A percentile compares a stretch with the other conserved stretches of the same genome.
Conservation (phyloP, 2,888 invertebrate species). For the Sceliomorpha sp. region DNA sequence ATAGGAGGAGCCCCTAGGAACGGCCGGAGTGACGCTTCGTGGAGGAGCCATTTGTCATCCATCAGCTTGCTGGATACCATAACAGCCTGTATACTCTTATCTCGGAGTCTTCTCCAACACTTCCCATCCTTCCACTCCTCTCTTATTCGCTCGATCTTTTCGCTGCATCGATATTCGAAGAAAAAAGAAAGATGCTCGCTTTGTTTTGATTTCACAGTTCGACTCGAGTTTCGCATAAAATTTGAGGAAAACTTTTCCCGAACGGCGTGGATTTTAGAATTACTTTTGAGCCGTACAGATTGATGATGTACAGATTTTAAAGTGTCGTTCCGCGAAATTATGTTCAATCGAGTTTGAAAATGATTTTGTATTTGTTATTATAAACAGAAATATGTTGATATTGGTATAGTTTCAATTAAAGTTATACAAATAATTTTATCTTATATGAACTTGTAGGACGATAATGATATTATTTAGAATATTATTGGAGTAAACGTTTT, state of each 20-base stretch:
- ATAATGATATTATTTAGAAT: too few species aligned
- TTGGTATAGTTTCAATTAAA: too few species aligned
- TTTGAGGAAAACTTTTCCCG: slow-evolving; percentile 19
- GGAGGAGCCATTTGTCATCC: slow-evolving; percentile 81
- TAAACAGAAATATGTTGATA: too few species aligned
- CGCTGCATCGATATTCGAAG: slow-evolving; percentile 40
- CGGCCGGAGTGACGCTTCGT: slow-evolving; percentile 82
- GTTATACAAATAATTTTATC: too few species aligned
- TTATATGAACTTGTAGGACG: too few species aligned
- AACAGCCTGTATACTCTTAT: slow-evolving; percentile 58
- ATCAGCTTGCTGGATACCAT: slow-evolving; percentile 62
- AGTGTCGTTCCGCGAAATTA: too few species aligned
- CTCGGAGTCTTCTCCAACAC: slow-evolving; percentile 45
- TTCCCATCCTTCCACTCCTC: slow-evolving; percentile 31
- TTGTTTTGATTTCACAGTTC: slow-evolving; percentile 13
- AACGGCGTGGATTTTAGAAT: slow-evolving; percentile 23
- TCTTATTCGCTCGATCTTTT: slow-evolving; percentile 22
- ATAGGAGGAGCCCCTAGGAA: slow-evolving; percentile 76
- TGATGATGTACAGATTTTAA: too few species aligned
- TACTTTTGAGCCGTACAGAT: too few species aligned
- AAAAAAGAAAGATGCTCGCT: slow-evolving; percentile 14
- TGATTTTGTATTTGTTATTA: too few species aligned
- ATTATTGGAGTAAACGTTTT: too few species aligned
- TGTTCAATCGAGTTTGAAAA: too few species aligned
- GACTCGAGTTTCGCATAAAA: background rate